Evolutionary conservation across 1,140 invertebrate genomes (phyloP).

Genomic region (Aphaenogaster ashmeadi): DNA sequence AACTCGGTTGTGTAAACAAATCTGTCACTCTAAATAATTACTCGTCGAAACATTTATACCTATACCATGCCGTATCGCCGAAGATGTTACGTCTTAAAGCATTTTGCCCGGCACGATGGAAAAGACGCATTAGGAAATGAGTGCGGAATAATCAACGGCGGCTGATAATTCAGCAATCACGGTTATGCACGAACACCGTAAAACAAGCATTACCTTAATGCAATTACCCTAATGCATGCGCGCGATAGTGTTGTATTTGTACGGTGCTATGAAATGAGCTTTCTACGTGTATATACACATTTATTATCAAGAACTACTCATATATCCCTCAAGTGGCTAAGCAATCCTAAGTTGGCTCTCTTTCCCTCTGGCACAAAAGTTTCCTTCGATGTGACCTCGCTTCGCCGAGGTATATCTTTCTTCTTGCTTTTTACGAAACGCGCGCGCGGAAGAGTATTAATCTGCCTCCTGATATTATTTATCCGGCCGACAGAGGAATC

Average conservation of each 20-base stretch:
- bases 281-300: background rate
- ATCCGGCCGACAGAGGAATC: background rate
- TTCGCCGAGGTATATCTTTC: background rate
- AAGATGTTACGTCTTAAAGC: background rate
- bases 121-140: slow-evolving; percentile 70
- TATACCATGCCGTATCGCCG: background rate
- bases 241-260: slow-evolving; percentile 22
- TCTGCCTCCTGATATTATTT: background rate
- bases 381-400: background rate
- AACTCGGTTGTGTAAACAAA: background rate
- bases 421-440: background rate
- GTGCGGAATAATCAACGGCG: slow-evolving; percentile 47
- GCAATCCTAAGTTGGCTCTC: background rate
- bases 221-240: slow-evolving; percentile 56
- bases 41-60: background rate
- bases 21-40: background rate
- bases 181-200: slow-evolving; percentile 28
- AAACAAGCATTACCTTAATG: slow-evolving; percentile 47
- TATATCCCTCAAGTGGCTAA: background rate
- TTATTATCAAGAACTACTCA: slow-evolving; percentile 19
- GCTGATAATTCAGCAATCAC: slow-evolving; percentile 56
- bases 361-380: background rate
- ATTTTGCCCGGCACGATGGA: background rate
- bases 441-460: background rate
- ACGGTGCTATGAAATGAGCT: background rate